These are phyloP conservation scores for Danio rerio DNA, from an alignment of 2,113 vertebrate genomes.

Conservation along the genomic window DNA sequence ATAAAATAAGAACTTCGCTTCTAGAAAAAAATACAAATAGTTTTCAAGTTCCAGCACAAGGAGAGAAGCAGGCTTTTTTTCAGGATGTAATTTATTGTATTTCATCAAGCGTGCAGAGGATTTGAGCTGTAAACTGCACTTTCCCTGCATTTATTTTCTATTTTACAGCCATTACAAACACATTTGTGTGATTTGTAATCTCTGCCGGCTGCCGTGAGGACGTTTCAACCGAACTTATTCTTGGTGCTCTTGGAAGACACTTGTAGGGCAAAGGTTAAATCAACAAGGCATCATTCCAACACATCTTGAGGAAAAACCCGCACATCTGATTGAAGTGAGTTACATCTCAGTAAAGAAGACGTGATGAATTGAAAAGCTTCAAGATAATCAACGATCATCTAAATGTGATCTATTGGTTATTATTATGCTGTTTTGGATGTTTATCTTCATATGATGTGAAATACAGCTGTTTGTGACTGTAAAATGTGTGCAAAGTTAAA, in stretches of 20 bases:
- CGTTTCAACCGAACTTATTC: conserved; percentile 41
- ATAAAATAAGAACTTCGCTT: conserved; percentile 54
- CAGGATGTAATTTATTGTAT: conserved; percentile 59
- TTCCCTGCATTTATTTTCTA: conserved; percentile 62
- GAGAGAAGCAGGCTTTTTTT: conserved; percentile 44
- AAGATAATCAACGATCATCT: not conserved
- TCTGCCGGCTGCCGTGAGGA: conserved; percentile 49
- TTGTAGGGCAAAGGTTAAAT: conserved; percentile 42
- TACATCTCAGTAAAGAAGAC: conserved; percentile 1
- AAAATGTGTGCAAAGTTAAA: too few relatives aligned
- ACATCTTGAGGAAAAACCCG: conserved; percentile 30
- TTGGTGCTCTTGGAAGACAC: conserved; percentile 25
- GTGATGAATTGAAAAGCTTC: not conserved
- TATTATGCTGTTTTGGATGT: too few relatives aligned
- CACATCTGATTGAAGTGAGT: conserved; percentile 8
- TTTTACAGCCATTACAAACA: conserved; percentile 63
- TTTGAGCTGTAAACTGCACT: conserved; percentile 58
- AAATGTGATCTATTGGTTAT: not conserved
- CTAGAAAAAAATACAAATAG: conserved; percentile 58
- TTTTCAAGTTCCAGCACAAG: conserved; percentile 55
- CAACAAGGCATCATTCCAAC: conserved; percentile 40
- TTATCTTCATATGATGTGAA: too few relatives aligned
- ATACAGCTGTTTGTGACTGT: too few relatives aligned
- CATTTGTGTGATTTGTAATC: conserved; percentile 54
- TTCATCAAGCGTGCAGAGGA: conserved; percentile 59